phyloP scores from a whole-genome alignment of 1,140 invertebrate species.

The Ips nitidus region DNA sequence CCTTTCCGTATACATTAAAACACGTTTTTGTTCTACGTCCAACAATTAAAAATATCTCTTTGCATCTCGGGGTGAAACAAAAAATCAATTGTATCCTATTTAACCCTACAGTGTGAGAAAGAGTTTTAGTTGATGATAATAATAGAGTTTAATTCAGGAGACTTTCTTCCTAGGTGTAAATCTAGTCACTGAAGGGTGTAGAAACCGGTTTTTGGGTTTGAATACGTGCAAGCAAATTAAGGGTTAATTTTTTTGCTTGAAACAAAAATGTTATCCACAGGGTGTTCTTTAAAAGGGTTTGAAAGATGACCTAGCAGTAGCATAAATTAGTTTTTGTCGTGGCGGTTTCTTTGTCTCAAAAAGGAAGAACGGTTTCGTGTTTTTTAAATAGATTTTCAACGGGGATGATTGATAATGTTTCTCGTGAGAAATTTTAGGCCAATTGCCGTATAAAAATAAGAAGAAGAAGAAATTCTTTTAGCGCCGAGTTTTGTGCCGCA shows the following conservation, averaged over 20 bases:
- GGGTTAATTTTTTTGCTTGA: constrained; percentile 22
- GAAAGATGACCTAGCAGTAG: constrained; percentile 6
- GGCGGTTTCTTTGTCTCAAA: constrained; percentile 2
- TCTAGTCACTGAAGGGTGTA: too few relatives aligned
- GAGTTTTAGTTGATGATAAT: too few relatives aligned
- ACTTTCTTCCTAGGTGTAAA: too few relatives aligned
- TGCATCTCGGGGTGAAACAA: too few relatives aligned
- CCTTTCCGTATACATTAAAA: too few relatives aligned
- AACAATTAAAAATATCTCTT: too few relatives aligned
- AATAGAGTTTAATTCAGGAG: too few relatives aligned
- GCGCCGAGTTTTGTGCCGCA: not conserved
- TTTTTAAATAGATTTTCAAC: not conserved
- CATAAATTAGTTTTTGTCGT: constrained; percentile 3
- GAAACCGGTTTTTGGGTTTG: too few relatives aligned
- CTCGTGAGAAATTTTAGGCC: not conserved
- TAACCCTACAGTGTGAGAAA: too few relatives aligned
- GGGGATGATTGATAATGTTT: not conserved
- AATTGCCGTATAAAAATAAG: not conserved
- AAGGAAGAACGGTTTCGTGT: constrained; percentile 1
- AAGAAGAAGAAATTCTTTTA: not conserved
- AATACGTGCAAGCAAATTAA: not conserved
- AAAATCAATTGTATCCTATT: too few relatives aligned
- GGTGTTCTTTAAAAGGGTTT: constrained; percentile 18
- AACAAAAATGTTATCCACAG: constrained; percentile 11
- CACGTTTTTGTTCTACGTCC: too few relatives aligned